Conservation (phyloP, 2,113 vertebrate genomes). For the Grammomys surdaster region DNA sequence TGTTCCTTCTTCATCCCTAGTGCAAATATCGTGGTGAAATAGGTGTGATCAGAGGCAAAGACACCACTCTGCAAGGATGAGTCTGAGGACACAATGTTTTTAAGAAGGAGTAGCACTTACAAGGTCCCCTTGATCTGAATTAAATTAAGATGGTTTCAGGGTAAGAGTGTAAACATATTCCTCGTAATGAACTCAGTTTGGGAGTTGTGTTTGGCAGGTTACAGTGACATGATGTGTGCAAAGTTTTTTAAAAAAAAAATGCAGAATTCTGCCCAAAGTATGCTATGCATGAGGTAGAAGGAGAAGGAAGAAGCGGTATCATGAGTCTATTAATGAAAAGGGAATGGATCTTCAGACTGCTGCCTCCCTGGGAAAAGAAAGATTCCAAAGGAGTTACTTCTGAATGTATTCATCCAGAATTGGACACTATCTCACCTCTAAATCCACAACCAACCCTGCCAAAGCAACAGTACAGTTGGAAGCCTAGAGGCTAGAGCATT, state of each 20-base stretch:
- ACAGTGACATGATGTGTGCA: not conserved
- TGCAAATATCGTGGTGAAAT: not conserved
- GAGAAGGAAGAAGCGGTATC: not conserved
- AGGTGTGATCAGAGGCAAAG: not conserved
- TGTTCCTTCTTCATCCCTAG: not conserved
- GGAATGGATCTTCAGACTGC: not conserved
- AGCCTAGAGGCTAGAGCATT: not conserved
- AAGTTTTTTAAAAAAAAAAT: not conserved
- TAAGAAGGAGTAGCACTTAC: not conserved
- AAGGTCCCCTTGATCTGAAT: conserved; percentile 7
- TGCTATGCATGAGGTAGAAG: not conserved
- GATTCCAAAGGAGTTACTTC: conserved; percentile 43
- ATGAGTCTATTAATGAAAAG: not conserved
- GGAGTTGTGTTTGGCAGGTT: not conserved
- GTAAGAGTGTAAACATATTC: not conserved
- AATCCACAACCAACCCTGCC: not conserved
- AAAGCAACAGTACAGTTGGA: not conserved
- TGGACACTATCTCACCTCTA: not conserved
- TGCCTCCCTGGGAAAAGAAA: not conserved
- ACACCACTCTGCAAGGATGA: not conserved
- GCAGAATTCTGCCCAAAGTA: conserved; percentile 5
- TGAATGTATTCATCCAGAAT: conserved; percentile 19
- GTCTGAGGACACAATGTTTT: conserved; percentile 12
- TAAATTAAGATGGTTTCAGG: conserved; percentile 64
- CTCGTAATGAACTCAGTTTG: conserved; percentile 23